Base-by-base conservation (phyloP, 2,797 vertebrate genomes). In the Chaetophractus vellerosus region DNA sequence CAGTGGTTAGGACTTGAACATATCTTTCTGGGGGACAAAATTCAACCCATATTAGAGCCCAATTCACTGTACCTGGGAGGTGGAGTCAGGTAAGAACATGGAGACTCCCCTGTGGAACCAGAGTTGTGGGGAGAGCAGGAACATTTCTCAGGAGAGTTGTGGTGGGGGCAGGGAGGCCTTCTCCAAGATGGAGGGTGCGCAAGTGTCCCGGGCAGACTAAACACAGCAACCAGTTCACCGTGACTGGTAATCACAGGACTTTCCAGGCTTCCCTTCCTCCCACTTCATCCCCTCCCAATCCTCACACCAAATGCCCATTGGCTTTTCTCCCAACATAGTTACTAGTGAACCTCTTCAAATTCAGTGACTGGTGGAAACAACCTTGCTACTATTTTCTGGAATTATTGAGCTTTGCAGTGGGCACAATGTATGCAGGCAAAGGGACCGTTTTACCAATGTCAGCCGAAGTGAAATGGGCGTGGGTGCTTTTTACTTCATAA, bases 151-250 rank as follows among this genome's bases (percentile, higher is more conserved):
- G 75, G 82, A 33, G 28, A 15, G 23, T 10, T 5, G 2, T 57
- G 26, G 16, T 1, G 0, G 4, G 50, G 11, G 33, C 55, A 55
- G 41, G 24, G 14, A 3, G 24, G 14, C 9, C 16, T 33, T 63
- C 63, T 38, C 48, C 61, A 23, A 11, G 16, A 26, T 1, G 7
- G 50, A 3, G 19, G 0, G 9, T 19, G 19, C 16, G 28, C 31
- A 2, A 1, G 16, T 24, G 28, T 2, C 0, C 28, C 0, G 18
- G 36, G 28, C n/a, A n/a, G 33, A 66, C 66, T 16, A 15, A 16
- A 36, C 31, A 1, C 82, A 23, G 2, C 11, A 2, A 36, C 57
- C 48, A 24, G 48, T 26, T 64, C 48, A 11, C 36, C 52, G 2
- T 0, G 9, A 12, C 21, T 18, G 24, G 61, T 33, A 12, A 36